Conservation (phyloP, 2,888 invertebrate genomes). For the Cantharis lateralis region DNA sequence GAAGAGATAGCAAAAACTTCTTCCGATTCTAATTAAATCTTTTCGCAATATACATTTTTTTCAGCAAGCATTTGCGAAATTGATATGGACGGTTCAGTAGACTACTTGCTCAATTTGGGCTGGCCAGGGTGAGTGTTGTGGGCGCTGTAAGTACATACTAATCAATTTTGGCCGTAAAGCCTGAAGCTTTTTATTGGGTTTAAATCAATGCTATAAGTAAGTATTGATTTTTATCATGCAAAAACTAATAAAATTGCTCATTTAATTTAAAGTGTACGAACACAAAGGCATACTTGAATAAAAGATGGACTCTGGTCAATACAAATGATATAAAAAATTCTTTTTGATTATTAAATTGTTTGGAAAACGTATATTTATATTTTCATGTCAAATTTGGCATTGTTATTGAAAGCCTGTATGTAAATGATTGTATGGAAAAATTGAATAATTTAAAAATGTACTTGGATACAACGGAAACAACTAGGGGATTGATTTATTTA, state of each 20-base stretch:
- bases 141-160: not conserved
- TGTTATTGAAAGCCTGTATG: not conserved
- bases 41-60: not conserved
- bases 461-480: slow-evolving; percentile 4
- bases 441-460: not conserved
- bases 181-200: not conserved
- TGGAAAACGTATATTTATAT: not conserved
- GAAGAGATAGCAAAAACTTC: not conserved
- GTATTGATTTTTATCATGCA: not conserved
- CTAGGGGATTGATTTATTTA: slow-evolving; percentile 21
- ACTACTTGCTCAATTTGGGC: too few relatives aligned
- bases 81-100: too few relatives aligned
- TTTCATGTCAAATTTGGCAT: not conserved
- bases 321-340: not conserved
- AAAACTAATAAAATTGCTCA: not conserved
- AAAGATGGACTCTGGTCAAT: not conserved
- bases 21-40: not conserved
- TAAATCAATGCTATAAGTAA: not conserved
- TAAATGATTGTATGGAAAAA: not conserved
- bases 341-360: not conserved
- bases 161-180: not conserved
- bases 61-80: too few relatives aligned
- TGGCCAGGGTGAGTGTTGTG: too few relatives aligned
- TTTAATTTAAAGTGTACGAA: not conserved
- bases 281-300: not conserved